Evolutionary conservation across 2,888 invertebrate species (phyloP), one percentile per base, ranked within the genome.

Genomic region (Tetranychus piercei): DNA sequence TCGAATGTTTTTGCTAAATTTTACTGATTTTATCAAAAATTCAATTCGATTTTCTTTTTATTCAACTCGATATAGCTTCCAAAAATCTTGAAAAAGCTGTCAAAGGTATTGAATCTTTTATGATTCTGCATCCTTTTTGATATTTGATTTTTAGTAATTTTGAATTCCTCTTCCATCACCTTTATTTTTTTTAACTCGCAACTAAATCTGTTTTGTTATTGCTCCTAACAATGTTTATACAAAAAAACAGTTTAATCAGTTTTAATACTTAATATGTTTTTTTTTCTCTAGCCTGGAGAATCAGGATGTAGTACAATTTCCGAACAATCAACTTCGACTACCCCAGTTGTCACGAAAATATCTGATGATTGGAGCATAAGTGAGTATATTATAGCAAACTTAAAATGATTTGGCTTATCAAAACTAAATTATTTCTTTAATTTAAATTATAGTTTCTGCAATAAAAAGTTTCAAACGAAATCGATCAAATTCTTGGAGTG

Each of bases 231-330:
- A 34, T 34, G 4, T 3, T 34, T 5, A 34, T 5, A 34, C 34
- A 3, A 34, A 34, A 34, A 34, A 34, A 34, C 34, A 34, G 34
- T 34, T 3, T 4, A 34, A 34, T 34, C 34, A 34, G 5, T 34
- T 34, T 34, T 9, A 55, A 15, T 7, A 6, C 3, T 15, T 55
- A 15, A 55, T 55, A 15, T 55, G 55, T 15, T 55, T 55, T 3
- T 20, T 22, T 15, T 23, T 69, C 75, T 69, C 82, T 34, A 88
- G 86, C 88, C 89, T 81, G 88, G 88, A 75, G 88, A 88, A n/a
- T 92, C 92, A 1, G 92, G 92, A 0, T 94, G 94, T 83, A 91
- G 90, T 81, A 94, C 94, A 7, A 90, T 93, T 75, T 89, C 55
- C n/a, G 73, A 18, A 65, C 72, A n/a, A 70, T 45, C 82, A 88